Percentiles rank a stretch among this genome's conserved stretches.
phyloP scores from a whole-genome alignment of 2,888 invertebrate species.

The Euphydryas editha region DNA sequence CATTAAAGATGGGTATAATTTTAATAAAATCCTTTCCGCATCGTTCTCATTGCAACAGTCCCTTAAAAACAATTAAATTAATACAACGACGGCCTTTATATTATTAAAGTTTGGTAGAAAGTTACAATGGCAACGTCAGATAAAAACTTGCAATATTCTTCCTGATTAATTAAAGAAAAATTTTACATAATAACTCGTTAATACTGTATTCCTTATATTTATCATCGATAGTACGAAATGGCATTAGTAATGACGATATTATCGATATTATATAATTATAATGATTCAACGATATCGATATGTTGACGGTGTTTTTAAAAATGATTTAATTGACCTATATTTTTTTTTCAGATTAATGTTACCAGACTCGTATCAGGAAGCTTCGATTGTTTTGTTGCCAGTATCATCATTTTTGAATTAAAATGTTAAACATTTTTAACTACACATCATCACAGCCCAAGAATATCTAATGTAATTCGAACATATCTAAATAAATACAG shows the following conservation, averaged over 20 bases:
- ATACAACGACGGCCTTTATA: constrained; percentile 15
- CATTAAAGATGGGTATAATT: constrained; percentile 57
- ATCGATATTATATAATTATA: constrained; percentile 10
- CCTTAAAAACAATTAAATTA: constrained; percentile 45
- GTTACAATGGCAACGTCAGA: constrained; percentile 14
- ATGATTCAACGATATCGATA: constrained; percentile 44
- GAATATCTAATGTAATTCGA: constrained; percentile 54
- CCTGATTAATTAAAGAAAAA: background rate
- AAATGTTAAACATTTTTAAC: constrained; percentile 27
- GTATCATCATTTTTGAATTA: constrained; percentile 24
- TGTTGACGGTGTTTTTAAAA: constrained; percentile 52
- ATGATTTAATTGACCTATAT: constrained; percentile 55
- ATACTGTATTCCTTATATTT: background rate
- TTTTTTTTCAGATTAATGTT: constrained; percentile 41
- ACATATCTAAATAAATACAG: constrained; percentile 54
- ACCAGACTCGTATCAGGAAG: constrained; percentile 21
- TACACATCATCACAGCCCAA: constrained; percentile 64
- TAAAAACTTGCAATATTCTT: constrained; percentile 7
- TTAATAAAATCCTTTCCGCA: constrained; percentile 65
- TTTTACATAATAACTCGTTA: background rate
- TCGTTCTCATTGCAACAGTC: constrained; percentile 52
- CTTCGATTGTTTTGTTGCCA: constrained; percentile 43
- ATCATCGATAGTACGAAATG: background rate
- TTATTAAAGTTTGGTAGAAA: constrained; percentile 14
- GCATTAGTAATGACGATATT: background rate